These are phyloP conservation scores for Styela plicata DNA, from an alignment of 23 tunicate genomes.

Conservation along the genomic window DNA sequence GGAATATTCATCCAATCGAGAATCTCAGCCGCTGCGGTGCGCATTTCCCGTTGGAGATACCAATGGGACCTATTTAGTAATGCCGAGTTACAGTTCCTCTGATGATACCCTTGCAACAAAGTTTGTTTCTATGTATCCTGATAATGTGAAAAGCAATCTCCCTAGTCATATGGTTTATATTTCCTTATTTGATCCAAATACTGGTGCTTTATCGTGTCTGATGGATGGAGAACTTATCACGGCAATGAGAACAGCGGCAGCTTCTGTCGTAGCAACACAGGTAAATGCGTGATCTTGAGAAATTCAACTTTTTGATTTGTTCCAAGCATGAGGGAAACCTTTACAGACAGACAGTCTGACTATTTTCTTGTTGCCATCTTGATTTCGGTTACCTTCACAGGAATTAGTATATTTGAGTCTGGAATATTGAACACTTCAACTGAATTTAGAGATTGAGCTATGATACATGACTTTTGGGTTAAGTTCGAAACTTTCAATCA, in stretches of 20 bases:
- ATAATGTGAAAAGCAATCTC: not conserved
- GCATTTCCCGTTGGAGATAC: not conserved
- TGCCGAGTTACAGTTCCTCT: constrained; percentile 28
- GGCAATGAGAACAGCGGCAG: constrained; percentile 77
- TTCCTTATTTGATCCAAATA: constrained; percentile 1
- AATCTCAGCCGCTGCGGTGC: constrained; percentile 6
- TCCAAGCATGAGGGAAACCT: too few species aligned
- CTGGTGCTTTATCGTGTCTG: not conserved
- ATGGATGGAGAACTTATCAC: constrained; percentile 65
- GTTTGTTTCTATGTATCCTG: constrained; percentile 19
- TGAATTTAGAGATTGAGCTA: too few species aligned
- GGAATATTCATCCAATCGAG: constrained; percentile 8
- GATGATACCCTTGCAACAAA: constrained; percentile 12
- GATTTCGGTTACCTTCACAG: too few species aligned
- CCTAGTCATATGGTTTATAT: constrained; percentile 14
- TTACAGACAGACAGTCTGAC: too few species aligned
- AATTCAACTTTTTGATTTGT: too few species aligned
- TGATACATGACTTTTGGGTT: too few species aligned
- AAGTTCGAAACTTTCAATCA: too few species aligned
- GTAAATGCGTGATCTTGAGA: too few species aligned
- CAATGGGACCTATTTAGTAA: constrained; percentile 15
- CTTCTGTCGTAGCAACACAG: constrained; percentile 67
- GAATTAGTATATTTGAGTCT: too few species aligned
- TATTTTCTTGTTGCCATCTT: too few species aligned
- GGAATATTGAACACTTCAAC: too few species aligned